phyloP scores from a whole-genome alignment of 2,113 vertebrate genomes.

The Prunella himalayana region DNA sequence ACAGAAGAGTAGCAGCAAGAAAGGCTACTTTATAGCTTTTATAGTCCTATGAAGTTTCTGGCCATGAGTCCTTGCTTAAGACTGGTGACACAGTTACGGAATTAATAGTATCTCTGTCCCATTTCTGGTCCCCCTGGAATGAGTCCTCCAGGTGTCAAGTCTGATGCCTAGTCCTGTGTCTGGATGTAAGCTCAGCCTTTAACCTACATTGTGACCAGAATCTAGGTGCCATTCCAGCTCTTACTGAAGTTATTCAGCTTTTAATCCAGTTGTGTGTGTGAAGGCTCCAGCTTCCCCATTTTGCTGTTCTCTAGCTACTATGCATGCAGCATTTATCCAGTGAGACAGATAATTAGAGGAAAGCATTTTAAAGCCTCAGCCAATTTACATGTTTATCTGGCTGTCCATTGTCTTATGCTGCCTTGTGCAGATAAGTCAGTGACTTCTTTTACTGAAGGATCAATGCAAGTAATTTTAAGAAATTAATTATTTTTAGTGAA shows the following conservation, averaged over 20 bases:
- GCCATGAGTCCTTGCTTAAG: slow-evolving; percentile 34
- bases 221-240: slow-evolving; percentile 16
- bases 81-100: slow-evolving; percentile 32
- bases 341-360: neutral
- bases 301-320: neutral
- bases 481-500: neutral
- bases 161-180: slow-evolving; percentile 24
- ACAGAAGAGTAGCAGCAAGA: neutral
- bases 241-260: neutral
- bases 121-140: slow-evolving; percentile 43
- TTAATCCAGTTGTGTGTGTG: neutral
- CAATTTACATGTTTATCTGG: neutral
- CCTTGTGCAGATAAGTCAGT: neutral
- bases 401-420: neutral
- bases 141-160: slow-evolving; percentile 22
- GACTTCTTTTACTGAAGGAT: neutral
- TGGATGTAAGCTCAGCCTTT: slow-evolving; percentile 39
- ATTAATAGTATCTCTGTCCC: slow-evolving; percentile 62
- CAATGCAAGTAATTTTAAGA: neutral
- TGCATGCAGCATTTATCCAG: neutral
- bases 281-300: neutral
- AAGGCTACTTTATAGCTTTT: neutral
- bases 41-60: neutral
- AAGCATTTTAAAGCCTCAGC: neutral
- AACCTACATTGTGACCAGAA: slow-evolving; percentile 34